phyloP scores from a whole-genome alignment of 2,113 vertebrate species.

The Apus apus region DNA sequence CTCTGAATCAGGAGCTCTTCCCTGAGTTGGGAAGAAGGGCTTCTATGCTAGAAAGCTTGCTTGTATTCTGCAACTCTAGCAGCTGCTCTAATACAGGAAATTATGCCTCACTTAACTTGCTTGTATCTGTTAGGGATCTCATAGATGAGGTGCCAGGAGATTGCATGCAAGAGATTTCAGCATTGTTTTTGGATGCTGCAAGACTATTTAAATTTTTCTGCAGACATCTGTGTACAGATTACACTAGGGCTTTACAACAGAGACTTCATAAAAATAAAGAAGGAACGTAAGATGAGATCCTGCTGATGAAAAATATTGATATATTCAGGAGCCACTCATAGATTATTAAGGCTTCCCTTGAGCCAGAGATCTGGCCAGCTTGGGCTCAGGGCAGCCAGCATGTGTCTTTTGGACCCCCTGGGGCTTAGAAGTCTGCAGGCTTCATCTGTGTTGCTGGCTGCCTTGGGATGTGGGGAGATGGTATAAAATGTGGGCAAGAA shows the following conservation, averaged over 20 bases:
- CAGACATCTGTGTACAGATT: not conserved
- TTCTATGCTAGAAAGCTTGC: not conserved
- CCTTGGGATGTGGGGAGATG: not conserved
- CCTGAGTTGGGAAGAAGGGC: not conserved
- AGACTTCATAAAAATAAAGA: not conserved
- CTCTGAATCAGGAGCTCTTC: not conserved
- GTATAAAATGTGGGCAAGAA: not conserved
- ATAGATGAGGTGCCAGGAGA: not conserved
- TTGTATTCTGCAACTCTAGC: not conserved
- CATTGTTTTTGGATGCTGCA: not conserved
- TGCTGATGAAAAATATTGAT: not conserved
- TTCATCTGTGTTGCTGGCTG: not conserved
- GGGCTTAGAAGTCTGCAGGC: rapidly evolving
- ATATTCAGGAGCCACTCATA: not conserved
- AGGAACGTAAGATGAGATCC: not conserved
- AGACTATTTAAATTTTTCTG: not conserved
- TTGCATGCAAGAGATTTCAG: not conserved
- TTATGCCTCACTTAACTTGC: not conserved
- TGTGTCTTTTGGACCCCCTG: not conserved
- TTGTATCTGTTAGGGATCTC: not conserved
- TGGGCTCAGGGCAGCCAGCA: not conserved
- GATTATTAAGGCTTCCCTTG: not conserved
- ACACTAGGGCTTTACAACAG: not conserved
- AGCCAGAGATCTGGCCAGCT: not conserved
- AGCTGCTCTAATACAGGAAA: not conserved